phyloP scores from a whole-genome alignment of 2,113 vertebrate species.

The Plectropomus leopardus region DNA sequence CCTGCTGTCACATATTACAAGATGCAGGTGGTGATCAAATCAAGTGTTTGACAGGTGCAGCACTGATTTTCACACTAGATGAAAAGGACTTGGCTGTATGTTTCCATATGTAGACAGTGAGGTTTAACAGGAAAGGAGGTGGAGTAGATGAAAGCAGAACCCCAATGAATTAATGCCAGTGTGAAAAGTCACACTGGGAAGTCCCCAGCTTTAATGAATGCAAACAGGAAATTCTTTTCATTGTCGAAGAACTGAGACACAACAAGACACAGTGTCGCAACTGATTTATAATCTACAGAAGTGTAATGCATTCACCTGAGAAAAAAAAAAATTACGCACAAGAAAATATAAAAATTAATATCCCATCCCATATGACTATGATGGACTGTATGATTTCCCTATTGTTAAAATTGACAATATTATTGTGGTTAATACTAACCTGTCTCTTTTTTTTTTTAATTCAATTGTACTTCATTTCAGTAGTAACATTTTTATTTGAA shows the following conservation, averaged over 20 bases:
- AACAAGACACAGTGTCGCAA: neutral
- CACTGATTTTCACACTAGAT: neutral
- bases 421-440: too few species aligned
- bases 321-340: too few species aligned
- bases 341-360: too few species aligned
- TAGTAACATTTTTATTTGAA: too few species aligned
- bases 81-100: conserved; percentile 1
- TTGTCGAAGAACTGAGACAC: neutral
- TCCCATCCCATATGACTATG: too few species aligned
- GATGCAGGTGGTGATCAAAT: conserved; percentile 14
- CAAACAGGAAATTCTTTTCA: neutral
- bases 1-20: conserved; percentile 31
- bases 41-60: conserved; percentile 9
- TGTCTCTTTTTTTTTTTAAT: too few species aligned
- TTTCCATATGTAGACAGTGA: conserved; percentile 30
- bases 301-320: too few species aligned
- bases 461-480: too few species aligned
- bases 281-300: neutral
- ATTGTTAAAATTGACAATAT: too few species aligned
- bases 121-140: neutral
- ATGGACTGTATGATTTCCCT: too few species aligned
- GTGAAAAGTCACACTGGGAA: neutral
- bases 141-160: neutral
- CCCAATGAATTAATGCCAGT: neutral
- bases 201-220: neutral